Evolutionary conservation across 1,140 invertebrate species (phyloP), one percentile per base, ranked within the genome.

Genomic region (Theocolax elegans): DNA sequence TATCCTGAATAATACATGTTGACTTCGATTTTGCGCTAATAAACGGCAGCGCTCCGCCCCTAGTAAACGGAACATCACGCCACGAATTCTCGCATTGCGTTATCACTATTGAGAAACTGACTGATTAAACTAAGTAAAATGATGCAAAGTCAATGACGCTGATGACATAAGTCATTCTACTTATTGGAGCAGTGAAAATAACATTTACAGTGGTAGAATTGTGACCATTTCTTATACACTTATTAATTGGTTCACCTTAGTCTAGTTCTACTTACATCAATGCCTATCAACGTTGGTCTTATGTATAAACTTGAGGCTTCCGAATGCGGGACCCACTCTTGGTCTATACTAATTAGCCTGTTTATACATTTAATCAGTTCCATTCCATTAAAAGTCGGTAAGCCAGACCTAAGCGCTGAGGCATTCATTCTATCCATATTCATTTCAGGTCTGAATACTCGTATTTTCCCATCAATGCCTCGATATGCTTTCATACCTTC

Each of bases 401-500:
- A 82, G 51, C 94, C 92, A n/a, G 92, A 89, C 78, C 96, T 88
- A 66, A 90, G 79, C 4, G 98, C 96, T 13, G 96, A 93, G 48
- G 86, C 78, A 75, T 95, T 92, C 95, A 99, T 95, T 73, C 98
- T 88, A 67, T 91, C 89, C 94, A 99, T 97, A 83, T 99, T 99
- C 77, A 97, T 86, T 44, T 98, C 92, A 3, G 98, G 97, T 62
- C 98, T 90, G 85, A 99, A 99, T 72, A 99, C 84, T 74, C 97
- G 88, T 62, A 99, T 95, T 87, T 93, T 94, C 53, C 94, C 94
- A 86, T 99, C 97, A 6, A 90, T 87, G n/a, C 97, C 96, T 79
- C 96, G 89, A 81, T 96, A 99, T 0, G 97, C 97, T 87, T 99
- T 99, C 91, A 99, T 91, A 51, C 98, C 98, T 91, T 99, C 98